Evolutionary conservation across 2,113 vertebrate genomes (phyloP).

Genomic region (Pavo muticus): DNA sequence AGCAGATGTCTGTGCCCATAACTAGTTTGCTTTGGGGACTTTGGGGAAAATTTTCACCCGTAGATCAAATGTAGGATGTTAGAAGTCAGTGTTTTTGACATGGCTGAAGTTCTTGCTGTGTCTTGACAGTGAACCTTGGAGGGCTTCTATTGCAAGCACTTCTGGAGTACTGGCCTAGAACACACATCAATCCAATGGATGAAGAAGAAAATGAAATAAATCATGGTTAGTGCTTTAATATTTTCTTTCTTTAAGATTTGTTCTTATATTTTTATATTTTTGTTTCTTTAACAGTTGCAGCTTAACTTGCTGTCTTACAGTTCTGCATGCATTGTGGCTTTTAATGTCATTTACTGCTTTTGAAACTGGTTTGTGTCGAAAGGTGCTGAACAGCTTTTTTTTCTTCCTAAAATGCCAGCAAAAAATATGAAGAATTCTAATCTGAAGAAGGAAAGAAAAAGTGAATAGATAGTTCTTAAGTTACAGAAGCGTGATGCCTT

Average conservation of each 20-base stretch:
- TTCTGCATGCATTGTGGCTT: not conserved
- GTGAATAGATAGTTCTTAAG: not conserved
- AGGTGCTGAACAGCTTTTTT: not conserved
- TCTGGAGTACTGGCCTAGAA: conserved; percentile 97
- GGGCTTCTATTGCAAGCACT: conserved; percentile 95
- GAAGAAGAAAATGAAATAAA: conserved; percentile 97
- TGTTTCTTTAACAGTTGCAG: not conserved
- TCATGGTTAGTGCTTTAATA: conserved; percentile 79
- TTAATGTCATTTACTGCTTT: not conserved
- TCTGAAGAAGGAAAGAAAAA: not conserved
- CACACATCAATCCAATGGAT: conserved; percentile 96
- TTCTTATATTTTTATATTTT: not conserved
- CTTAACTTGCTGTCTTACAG: not conserved
- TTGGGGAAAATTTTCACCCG: not conserved
- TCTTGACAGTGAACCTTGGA: conserved; percentile 91
- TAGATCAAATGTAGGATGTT: not conserved
- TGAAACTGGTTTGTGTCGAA: not conserved
- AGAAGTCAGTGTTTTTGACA: fast-evolving
- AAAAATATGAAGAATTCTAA: not conserved
- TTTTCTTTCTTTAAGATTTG: not conserved
- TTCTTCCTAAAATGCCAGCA: not conserved
- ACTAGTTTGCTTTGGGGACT: not conserved
- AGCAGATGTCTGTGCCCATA: not conserved
- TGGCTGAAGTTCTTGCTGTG: not conserved
- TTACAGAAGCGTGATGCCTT: not conserved